A percentile compares a stretch with the other conserved stretches of the same genome.
phyloP scores from a whole-genome alignment of 2,888 invertebrate species.

The Cosmia trapezina region DNA sequence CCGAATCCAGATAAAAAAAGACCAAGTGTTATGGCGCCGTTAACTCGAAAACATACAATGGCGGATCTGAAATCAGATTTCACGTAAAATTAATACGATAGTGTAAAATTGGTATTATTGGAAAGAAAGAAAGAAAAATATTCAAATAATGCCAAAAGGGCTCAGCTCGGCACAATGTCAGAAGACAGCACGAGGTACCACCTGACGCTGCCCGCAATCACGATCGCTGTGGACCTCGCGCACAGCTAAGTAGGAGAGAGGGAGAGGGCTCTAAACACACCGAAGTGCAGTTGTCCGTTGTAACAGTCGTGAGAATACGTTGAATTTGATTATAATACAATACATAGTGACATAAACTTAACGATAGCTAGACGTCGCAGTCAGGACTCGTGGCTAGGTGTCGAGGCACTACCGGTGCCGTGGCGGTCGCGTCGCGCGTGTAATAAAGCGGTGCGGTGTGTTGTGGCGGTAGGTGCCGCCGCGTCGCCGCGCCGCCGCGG shows the following conservation, averaged over 20 bases:
- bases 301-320: not conserved
- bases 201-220: too few relatives aligned
- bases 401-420: too few relatives aligned
- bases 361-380: not conserved
- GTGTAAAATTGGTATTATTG: not conserved
- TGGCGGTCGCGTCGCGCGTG: not conserved
- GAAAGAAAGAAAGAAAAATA: not conserved
- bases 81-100: not conserved
- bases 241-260: not conserved
- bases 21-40: too few relatives aligned
- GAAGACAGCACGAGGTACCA: not conserved
- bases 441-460: slow-evolving; percentile 16
- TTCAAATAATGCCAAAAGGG: not conserved
- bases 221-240: not conserved
- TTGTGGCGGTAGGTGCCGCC: slow-evolving; percentile 13
- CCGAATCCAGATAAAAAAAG: not conserved
- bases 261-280: not conserved
- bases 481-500: slow-evolving; percentile 4
- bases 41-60: not conserved
- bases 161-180: not conserved
- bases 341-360: not conserved
- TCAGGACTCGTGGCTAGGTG: not conserved
- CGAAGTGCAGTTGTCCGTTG: not conserved
- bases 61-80: not conserved
- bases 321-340: not conserved